phyloP scores from a whole-genome alignment of 2,888 invertebrate genomes.

The Spodoptera picta region DNA sequence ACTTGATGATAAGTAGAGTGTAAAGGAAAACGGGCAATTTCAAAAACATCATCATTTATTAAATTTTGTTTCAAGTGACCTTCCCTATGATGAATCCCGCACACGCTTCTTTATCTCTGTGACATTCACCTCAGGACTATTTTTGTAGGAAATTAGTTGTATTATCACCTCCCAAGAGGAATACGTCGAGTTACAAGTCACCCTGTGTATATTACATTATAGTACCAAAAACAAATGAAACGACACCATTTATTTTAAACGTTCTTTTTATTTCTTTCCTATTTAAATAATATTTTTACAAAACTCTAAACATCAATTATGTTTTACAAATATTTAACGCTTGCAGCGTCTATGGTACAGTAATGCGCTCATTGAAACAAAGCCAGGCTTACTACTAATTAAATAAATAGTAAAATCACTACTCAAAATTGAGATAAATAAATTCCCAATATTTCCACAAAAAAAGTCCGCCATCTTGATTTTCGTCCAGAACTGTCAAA shows the following conservation, averaged over 20 bases:
- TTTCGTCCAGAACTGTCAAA: background rate
- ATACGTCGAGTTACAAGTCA: too few relatives aligned
- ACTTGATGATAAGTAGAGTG: too few relatives aligned
- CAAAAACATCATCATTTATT: too few relatives aligned
- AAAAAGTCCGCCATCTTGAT: slow-evolving; percentile 23
- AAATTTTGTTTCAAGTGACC: too few relatives aligned
- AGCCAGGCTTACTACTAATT: slow-evolving; percentile 59
- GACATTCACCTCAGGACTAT: too few relatives aligned
- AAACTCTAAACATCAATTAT: slow-evolving; percentile 75
- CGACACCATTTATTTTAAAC: slow-evolving; percentile 43
- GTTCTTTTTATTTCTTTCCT: slow-evolving; percentile 64
- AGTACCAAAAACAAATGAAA: slow-evolving; percentile 23
- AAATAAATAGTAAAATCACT: slow-evolving; percentile 39
- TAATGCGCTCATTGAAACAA: slow-evolving; percentile 53
- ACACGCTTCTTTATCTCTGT: too few relatives aligned
- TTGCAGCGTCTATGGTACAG: slow-evolving; percentile 60
- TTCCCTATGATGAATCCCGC: too few relatives aligned
- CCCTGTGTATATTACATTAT: too few relatives aligned
- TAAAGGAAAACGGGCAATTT: too few relatives aligned
- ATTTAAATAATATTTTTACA: slow-evolving; percentile 72
- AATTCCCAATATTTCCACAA: slow-evolving; percentile 23
- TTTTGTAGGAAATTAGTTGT: too few relatives aligned
- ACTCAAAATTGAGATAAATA: slow-evolving; percentile 52
- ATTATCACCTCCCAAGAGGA: too few relatives aligned
- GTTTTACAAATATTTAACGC: slow-evolving; percentile 71